Percentiles rank a stretch among this genome's conserved stretches.
phyloP scores from a whole-genome alignment of 2,797 vertebrate species.

The Schizopygopsis pylzovi region DNA sequence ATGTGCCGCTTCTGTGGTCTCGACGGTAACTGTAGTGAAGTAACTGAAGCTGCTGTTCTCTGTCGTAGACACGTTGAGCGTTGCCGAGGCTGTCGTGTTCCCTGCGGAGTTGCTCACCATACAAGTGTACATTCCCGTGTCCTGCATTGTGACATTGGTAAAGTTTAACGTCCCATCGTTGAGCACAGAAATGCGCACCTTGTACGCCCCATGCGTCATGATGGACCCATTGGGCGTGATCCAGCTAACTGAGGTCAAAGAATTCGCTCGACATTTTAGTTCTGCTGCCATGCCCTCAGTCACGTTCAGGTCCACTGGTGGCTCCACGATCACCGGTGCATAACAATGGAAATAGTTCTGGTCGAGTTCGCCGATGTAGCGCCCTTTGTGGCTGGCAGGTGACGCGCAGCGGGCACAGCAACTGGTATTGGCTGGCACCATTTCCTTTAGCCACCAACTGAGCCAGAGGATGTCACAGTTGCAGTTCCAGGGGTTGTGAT shows the following conservation, averaged over 20 bases:
- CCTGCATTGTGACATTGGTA: conserved; percentile 96
- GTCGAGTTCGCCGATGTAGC: conserved; percentile 97
- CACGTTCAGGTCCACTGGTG: conserved; percentile 95
- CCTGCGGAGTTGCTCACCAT: conserved; percentile 99
- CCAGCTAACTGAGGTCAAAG: conserved; percentile 97
- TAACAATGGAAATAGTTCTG: conserved; percentile 99
- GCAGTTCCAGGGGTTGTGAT: conserved; percentile 99
- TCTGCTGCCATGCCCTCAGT: conserved; percentile 98
- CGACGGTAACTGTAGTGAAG: conserved; percentile 98
- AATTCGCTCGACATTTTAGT: conserved; percentile 94
- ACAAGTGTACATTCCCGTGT: conserved; percentile 97
- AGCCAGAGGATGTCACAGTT: conserved; percentile 99
- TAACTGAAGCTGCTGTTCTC: conserved; percentile 95
- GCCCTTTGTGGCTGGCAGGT: conserved; percentile 91
- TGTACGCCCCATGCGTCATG: conserved; percentile 97
- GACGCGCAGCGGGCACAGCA: conserved; percentile 97
- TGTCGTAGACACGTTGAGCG: conserved; percentile 93
- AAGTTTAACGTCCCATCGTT: conserved; percentile 98
- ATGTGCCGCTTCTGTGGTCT: conserved; percentile 95
- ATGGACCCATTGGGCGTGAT: conserved; percentile 99
- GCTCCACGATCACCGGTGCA: conserved; percentile 98
- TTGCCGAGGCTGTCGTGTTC: conserved; percentile 98
- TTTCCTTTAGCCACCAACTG: conserved; percentile 99
- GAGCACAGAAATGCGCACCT: conserved; percentile 96
- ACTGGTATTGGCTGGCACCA: conserved; percentile 97